Percentiles rank a stretch among this genome's conserved stretches.
Conservation (phyloP, 2,888 invertebrate species). For the Philopedon plagiatum region DNA sequence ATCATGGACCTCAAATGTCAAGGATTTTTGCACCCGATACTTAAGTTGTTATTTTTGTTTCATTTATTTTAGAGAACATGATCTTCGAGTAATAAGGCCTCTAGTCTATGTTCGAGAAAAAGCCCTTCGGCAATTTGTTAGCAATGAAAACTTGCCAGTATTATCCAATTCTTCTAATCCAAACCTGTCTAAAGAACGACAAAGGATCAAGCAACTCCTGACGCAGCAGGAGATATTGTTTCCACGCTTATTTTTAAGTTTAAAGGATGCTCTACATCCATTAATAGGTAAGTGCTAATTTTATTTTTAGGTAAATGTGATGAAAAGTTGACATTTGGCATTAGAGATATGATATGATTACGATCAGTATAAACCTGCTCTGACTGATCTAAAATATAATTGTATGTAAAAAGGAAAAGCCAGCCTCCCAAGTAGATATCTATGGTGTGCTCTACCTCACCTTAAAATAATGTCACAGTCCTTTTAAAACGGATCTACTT, state of each 20-base stretch:
- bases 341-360: no score
- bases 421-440: no score
- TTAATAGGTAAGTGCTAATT: conserved; percentile 63
- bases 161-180: conserved; percentile 58
- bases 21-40: no score
- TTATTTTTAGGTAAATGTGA: background rate
- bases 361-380: no score
- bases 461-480: no score
- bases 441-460: no score
- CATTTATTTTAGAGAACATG: conserved; percentile 76
- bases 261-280: conserved; percentile 84
- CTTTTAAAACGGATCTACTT: no score
- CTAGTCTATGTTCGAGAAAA: conserved; percentile 89
- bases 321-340: no score
- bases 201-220: conserved; percentile 78
- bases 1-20: no score
- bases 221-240: conserved; percentile 82
- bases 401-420: no score
- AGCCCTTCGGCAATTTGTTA: conserved; percentile 81
- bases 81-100: conserved; percentile 87
- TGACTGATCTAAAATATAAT: no score
- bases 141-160: conserved; percentile 81
- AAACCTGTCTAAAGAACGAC: conserved; percentile 66
- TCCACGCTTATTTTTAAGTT: conserved; percentile 81
- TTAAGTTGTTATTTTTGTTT: no score